Conservation (phyloP, 2,888 invertebrate species). For the Blastobasis lacticolella region DNA sequence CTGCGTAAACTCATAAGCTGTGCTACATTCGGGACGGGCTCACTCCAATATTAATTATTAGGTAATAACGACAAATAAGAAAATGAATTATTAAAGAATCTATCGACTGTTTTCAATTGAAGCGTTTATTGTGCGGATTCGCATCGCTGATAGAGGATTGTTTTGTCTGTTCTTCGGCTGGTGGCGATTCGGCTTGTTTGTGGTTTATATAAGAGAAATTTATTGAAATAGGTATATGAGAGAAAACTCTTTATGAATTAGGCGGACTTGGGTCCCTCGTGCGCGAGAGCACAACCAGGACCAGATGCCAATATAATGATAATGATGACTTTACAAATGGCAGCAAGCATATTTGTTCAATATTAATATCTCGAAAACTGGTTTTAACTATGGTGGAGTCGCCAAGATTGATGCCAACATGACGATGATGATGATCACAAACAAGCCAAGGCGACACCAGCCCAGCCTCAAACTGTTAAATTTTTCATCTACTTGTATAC, state of each 20-base stretch:
- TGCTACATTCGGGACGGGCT: slow-evolving; percentile 18
- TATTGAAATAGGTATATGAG: too few species aligned
- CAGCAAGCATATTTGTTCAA: too few species aligned
- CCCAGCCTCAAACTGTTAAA: slow-evolving; percentile 38
- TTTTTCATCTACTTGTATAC: slow-evolving; percentile 52
- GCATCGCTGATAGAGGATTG: slow-evolving; percentile 13
- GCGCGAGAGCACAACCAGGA: too few species aligned
- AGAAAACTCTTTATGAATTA: too few species aligned
- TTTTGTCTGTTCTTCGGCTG: slow-evolving; percentile 15
- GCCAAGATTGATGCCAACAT: too few species aligned
- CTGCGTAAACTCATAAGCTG: not conserved
- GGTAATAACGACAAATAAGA: slow-evolving; percentile 56
- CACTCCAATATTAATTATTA: slow-evolving; percentile 34
- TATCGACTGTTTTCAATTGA: slow-evolving; percentile 56
- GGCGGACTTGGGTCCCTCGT: too few species aligned
- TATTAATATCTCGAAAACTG: too few species aligned
- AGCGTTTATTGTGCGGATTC: slow-evolving; percentile 17
- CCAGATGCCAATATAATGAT: too few species aligned
- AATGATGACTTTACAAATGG: too few species aligned
- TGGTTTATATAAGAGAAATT: too few species aligned
- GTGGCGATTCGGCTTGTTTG: too few species aligned
- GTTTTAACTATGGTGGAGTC: too few species aligned
- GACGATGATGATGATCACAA: not conserved
- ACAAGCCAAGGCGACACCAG: slow-evolving; percentile 22
- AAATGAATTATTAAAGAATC: slow-evolving; percentile 37